These are phyloP conservation scores for Metellina segmentata DNA, from an alignment of 2,888 invertebrate genomes.

Conservation along the genomic window DNA sequence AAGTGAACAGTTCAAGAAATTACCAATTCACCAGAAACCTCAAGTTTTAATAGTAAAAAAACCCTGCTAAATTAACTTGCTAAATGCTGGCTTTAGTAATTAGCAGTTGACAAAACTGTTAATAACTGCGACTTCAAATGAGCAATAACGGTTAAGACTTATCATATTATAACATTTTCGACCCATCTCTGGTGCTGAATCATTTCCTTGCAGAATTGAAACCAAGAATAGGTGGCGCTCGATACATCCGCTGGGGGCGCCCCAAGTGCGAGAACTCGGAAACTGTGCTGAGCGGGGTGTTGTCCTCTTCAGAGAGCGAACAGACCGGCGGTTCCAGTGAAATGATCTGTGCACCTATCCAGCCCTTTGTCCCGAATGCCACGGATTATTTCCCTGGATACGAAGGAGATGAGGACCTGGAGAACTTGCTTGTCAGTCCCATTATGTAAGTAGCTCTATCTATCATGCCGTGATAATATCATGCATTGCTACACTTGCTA, in stretches of 20 bases:
- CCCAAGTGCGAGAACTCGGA: not conserved
- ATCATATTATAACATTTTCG: too few relatives aligned
- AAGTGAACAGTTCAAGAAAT: too few relatives aligned
- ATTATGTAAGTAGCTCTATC: not conserved
- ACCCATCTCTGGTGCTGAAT: too few relatives aligned
- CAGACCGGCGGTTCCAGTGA: conserved; percentile 22
- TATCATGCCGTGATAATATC: not conserved
- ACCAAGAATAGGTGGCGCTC: conserved; percentile 15
- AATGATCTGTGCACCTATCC: not conserved
- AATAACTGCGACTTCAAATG: too few relatives aligned
- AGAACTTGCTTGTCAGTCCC: conserved; percentile 19
- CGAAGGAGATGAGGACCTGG: not conserved
- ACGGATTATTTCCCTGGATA: not conserved
- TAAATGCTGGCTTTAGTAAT: too few relatives aligned
- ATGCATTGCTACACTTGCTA: too few relatives aligned
- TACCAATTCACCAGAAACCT: too few relatives aligned
- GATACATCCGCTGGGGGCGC: conserved; percentile 16
- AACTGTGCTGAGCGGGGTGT: not conserved
- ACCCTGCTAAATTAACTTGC: too few relatives aligned
- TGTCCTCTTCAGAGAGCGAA: not conserved
- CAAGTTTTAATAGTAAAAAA: too few relatives aligned
- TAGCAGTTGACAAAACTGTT: too few relatives aligned
- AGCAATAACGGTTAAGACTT: too few relatives aligned
- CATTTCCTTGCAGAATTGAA: conserved; percentile 1
- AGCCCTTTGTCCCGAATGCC: not conserved